These are phyloP conservation scores for Macaria liturata DNA, from an alignment of 2,888 invertebrate genomes.

Conservation along the genomic window DNA sequence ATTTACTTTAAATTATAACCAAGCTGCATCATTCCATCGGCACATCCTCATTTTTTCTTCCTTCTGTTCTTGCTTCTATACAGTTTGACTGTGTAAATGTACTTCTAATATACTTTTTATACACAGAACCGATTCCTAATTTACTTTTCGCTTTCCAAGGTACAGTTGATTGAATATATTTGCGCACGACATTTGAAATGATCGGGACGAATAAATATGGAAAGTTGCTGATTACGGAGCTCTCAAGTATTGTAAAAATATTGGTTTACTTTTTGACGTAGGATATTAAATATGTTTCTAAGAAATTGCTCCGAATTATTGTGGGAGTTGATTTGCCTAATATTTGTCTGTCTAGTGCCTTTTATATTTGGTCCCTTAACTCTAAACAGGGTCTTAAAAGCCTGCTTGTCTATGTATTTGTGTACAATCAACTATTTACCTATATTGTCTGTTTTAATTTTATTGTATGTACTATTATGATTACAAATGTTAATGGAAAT, in stretches of 20 bases:
- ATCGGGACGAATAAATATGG: conserved; percentile 19
- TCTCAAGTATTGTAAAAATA: not conserved
- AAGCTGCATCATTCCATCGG: too few relatives aligned
- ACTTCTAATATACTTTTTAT: conserved; percentile 30
- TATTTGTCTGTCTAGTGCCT: too few relatives aligned
- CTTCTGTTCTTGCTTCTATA: conserved; percentile 31
- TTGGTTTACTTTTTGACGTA: conserved; percentile 5
- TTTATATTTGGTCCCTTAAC: too few relatives aligned
- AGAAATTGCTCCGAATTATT: too few relatives aligned
- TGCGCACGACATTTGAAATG: conserved; percentile 21
- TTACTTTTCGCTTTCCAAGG: conserved; percentile 14
- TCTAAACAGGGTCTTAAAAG: too few relatives aligned
- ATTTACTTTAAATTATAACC: too few relatives aligned
- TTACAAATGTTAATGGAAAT: too few relatives aligned
- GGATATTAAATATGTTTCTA: not conserved
- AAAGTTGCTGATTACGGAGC: conserved; percentile 6
- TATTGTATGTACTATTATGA: too few relatives aligned
- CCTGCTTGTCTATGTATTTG: too few relatives aligned
- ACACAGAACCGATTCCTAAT: conserved; percentile 10
- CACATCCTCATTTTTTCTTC: not conserved
- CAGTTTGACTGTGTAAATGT: conserved; percentile 37
- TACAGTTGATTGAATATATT: conserved; percentile 23
- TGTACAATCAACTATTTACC: too few relatives aligned
- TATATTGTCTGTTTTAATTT: too few relatives aligned
- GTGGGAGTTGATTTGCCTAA: too few relatives aligned